Conservation (phyloP, 2,888 invertebrate genomes). For the Petrolisthes manimaculis region DNA sequence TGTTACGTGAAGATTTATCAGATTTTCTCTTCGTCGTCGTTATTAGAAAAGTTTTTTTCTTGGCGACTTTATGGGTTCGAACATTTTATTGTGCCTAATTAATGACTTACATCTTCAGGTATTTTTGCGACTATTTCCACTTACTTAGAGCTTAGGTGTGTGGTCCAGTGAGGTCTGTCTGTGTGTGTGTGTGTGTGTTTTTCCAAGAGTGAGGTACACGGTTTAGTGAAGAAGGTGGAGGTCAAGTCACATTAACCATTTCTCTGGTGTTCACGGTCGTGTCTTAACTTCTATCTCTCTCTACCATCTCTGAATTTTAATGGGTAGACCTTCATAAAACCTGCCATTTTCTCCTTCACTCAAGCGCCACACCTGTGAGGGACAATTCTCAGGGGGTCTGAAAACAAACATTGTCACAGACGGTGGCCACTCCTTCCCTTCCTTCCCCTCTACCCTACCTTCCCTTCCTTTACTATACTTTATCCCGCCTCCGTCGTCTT, state of each 20-base stretch:
- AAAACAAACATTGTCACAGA: constrained; percentile 48
- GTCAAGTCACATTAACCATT: neutral
- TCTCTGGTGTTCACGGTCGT: constrained; percentile 32
- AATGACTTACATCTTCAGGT: no score
- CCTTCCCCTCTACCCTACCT: neutral
- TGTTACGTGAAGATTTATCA: no score
- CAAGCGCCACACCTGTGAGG: constrained; percentile 49
- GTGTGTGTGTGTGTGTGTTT: neutral
- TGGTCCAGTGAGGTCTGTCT: no score
- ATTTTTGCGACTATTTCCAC: no score
- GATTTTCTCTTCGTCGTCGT: no score
- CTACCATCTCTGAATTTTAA: constrained; percentile 37
- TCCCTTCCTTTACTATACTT: neutral
- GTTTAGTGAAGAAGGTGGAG: constrained; percentile 8
- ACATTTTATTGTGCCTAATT: no score
- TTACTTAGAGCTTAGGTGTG: no score
- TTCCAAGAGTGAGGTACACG: no score
- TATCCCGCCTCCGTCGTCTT: constrained; percentile 9
- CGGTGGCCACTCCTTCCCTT: constrained; percentile 5
- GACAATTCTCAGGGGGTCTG: constrained; percentile 36
- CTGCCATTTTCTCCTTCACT: constrained; percentile 51
- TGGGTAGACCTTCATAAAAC: constrained; percentile 52
- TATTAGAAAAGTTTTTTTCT: no score
- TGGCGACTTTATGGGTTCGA: no score
- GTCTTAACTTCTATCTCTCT: constrained; percentile 27